phyloP scores from a whole-genome alignment of 2,113 vertebrate genomes.

The Phrynocephalus versicolor region DNA sequence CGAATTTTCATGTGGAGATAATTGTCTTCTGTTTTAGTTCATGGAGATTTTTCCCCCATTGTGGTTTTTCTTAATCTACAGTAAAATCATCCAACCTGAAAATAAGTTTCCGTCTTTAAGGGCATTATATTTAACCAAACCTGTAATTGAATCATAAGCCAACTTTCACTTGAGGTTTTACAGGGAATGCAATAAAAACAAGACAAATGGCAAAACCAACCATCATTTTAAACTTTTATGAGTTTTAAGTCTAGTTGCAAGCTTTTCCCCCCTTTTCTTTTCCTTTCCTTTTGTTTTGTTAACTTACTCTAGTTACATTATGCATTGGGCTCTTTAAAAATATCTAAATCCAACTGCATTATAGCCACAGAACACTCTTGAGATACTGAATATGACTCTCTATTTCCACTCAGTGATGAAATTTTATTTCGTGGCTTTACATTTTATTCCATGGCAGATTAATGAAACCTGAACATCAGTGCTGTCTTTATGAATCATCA shows the following conservation, averaged over 20 bases:
- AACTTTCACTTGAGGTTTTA: slow-evolving; percentile 27
- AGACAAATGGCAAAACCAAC: not conserved
- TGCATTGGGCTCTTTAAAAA: slow-evolving; percentile 36
- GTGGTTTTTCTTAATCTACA: slow-evolving; percentile 23
- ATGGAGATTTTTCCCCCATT: not conserved
- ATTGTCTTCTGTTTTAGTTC: not conserved
- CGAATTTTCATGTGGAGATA: slow-evolving; percentile 9
- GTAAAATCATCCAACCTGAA: slow-evolving; percentile 31
- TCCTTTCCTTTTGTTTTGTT: not conserved
- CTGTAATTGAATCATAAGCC: slow-evolving; percentile 20
- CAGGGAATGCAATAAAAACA: slow-evolving; percentile 5
- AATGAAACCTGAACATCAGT: slow-evolving; percentile 34
- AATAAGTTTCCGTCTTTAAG: slow-evolving; percentile 26
- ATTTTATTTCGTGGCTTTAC: slow-evolving; percentile 26
- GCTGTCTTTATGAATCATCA: not conserved
- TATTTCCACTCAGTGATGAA: slow-evolving; percentile 45
- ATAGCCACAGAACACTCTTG: slow-evolving; percentile 16
- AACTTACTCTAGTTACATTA: slow-evolving; percentile 19
- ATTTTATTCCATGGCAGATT: slow-evolving; percentile 38
- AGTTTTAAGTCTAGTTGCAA: slow-evolving; percentile 33
- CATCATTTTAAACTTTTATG: slow-evolving; percentile 19
- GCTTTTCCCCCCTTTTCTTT: not conserved
- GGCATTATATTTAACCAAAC: slow-evolving; percentile 21
- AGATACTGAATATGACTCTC: slow-evolving; percentile 54
- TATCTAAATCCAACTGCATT: slow-evolving; percentile 43